Base-by-base conservation (phyloP, 2,113 vertebrate genomes). In the Recurvirostra avosetta region DNA sequence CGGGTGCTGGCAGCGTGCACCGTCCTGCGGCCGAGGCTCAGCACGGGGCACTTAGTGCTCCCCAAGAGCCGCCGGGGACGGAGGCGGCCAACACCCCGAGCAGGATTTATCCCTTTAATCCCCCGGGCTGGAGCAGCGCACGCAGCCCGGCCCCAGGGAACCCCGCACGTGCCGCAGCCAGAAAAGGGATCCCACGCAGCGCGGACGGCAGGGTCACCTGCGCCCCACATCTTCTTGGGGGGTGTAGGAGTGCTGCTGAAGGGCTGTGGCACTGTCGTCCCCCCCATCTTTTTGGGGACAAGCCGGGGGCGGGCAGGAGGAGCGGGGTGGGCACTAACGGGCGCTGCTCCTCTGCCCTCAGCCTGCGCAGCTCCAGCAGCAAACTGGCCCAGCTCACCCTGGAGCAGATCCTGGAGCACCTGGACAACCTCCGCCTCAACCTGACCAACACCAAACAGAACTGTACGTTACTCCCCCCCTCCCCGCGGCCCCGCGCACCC, bases 331-430 rank as follows among this genome's bases (percentile, higher is more conserved):
- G 19, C 45, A 10, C 50, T 62, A 4, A 40, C 5, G 3, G 50
- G 38, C 38, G 38, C 38, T 9, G 8, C 30, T 11, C 12, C 23
- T 41, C 40, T 36, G 11, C 11, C 53, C 36, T 1, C 96, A 99
- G 99, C 96, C 97, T 99, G 29, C 98, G 99, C 36, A 99, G 99
- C 70, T 99, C 99, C 52, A 99, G 99, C 98, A 99, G 99, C 98
- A 99, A 99, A 94, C 98, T 99, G 95, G 99, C 99, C 56, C 99
- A 99, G 98, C 98, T 99, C 87, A 99, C 99, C 11, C 96, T 99
- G 95, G 99, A 99, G 66, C 99, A 99, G 98, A 99, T 99, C 97
- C 95, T 99, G 96, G 99, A 99, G 86, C 99, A 99, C 89, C 73
- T 99, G 98, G 99, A 99, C 96, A 99, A 98, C 97, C 98, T 99